Conservation (phyloP, 2,888 invertebrate genomes). For the Meiosimyza decipiens region DNA sequence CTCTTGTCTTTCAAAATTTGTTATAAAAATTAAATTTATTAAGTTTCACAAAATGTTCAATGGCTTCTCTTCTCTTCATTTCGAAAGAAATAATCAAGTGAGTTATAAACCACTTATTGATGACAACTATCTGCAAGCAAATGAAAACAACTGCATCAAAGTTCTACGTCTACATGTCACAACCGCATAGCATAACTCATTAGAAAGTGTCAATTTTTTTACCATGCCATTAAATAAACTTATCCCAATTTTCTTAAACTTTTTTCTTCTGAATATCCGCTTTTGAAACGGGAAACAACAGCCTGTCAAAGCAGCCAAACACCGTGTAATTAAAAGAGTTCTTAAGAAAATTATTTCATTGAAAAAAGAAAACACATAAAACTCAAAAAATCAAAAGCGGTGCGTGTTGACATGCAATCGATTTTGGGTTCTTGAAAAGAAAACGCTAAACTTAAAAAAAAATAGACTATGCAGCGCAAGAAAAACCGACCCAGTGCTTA, state of each 20-base stretch:
- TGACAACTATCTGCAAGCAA: no score
- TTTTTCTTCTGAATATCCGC: constrained; percentile 3
- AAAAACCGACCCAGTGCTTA: background rate
- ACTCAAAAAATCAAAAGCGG: background rate
- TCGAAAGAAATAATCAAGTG: no score
- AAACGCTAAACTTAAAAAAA: background rate
- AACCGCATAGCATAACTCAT: background rate
- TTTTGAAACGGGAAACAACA: background rate
- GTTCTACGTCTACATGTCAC: background rate
- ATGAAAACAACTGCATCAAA: no score
- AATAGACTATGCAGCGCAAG: background rate
- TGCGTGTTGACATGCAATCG: constrained; percentile 20
- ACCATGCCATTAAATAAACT: background rate
- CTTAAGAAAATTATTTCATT: constrained; percentile 10
- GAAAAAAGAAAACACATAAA: constrained; percentile 1
- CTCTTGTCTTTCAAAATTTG: no score
- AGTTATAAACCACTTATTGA: no score
- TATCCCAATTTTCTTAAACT: background rate
- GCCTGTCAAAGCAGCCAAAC: background rate
- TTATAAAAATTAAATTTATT: no score
- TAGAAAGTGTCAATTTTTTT: background rate
- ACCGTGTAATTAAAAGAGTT: background rate
- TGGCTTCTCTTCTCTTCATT: no score
- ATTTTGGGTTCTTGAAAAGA: constrained; percentile 6
- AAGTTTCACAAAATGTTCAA: no score